Base-by-base conservation (phyloP, 1,140 invertebrate species). In the Acyrthosiphon pisum region DNA sequence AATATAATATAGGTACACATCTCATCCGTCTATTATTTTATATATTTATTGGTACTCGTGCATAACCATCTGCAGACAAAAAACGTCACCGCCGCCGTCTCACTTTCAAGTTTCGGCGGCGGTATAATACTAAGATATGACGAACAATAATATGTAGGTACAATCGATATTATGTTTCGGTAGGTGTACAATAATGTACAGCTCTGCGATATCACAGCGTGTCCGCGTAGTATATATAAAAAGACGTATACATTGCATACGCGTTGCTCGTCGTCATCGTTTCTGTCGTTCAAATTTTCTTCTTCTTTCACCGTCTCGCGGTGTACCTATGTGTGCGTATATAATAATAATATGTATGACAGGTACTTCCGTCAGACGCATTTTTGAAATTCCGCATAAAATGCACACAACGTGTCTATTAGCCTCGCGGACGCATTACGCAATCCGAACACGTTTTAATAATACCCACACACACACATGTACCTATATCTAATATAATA, bases 381-480 rank as follows among this genome's bases (percentile, higher is more conserved):
- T 46, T 87, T 87, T 30, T 48, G 46, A 30, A 48, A 87, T 87
- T 48, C 86, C 86, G 18, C 48, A 86, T 1, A 46, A 30, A 46
- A 86, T 6, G 83, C 37, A 6, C 84, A 41, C 26, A 30, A 86
- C 83, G 44, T 86, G 26, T 86, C 44, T 86, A 46, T 86, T 84
- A 84, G 23, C 83, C 37, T 41, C 9, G 37, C 44, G 44, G 46
- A 56, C 86, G 30, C 86, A 89, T 90, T 41, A n/a, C 26, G 37
- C 35, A 90, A 90, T 23, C 88, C 11, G 37, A 60, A 90, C 88
- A 90, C 88, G 88, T 90, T 41, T 41, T 41, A 90, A 89, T 37
- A 88, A 83, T 44, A 84, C 35, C n/a, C 60, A n/a, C 60, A n/a
- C 60, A 14, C 60, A n/a, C 26, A 30, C 60, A 14, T 30, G 3